Evolutionary conservation across 2,113 vertebrate genomes (phyloP).

Genomic region (Mobula hypostoma): DNA sequence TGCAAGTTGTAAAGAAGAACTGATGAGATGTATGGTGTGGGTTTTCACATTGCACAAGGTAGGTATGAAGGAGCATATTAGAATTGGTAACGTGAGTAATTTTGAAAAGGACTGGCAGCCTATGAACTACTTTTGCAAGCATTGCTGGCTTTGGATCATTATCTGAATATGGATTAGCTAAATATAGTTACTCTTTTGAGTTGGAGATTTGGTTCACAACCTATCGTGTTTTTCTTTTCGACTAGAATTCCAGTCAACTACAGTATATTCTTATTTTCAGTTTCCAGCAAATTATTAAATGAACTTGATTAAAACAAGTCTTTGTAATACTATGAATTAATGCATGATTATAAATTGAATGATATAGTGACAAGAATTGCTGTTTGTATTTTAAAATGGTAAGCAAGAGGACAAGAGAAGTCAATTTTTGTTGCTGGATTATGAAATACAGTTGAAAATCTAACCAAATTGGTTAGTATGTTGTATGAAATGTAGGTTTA

Average conservation of each 20-base stretch:
- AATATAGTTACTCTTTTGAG: not conserved
- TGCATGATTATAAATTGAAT: not conserved
- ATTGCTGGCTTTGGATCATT: conserved; percentile 29
- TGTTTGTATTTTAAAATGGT: not conserved
- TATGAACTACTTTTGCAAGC: not conserved
- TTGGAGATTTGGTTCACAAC: not conserved
- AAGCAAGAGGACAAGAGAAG: not conserved
- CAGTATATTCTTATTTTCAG: not conserved
- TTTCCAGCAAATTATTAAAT: not conserved
- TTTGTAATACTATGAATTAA: not conserved
- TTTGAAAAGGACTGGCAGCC: not conserved
- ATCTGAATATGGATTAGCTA: not conserved
- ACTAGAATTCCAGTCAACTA: no score
- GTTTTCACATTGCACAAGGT: not conserved
- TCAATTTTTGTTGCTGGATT: not conserved
- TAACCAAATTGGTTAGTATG: not conserved
- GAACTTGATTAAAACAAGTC: not conserved
- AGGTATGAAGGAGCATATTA: not conserved
- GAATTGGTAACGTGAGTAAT: not conserved
- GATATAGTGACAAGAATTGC: no score
- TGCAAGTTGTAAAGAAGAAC: not conserved
- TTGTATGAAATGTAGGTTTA: conserved; percentile 39
- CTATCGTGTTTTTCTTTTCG: not conserved
- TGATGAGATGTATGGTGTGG: not conserved
- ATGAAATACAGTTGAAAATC: not conserved